These are phyloP conservation scores for Agapetus fuscipes DNA, from an alignment of 2,888 invertebrate genomes.

Conservation along the genomic window DNA sequence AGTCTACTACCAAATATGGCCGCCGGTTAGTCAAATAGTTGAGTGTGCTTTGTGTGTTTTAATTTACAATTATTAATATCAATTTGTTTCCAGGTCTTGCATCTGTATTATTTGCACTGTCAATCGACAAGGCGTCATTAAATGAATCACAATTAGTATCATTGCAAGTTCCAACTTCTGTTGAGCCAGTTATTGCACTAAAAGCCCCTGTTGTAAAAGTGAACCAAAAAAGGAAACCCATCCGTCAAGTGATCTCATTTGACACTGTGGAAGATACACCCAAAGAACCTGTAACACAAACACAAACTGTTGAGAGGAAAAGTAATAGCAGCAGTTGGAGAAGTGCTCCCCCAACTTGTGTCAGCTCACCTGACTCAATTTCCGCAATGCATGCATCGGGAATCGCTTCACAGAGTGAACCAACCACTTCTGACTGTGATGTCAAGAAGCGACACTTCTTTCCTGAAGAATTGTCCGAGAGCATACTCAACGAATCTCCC, in stretches of 20 bases:
- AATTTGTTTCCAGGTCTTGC: conserved; percentile 58
- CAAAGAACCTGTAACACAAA: conserved; percentile 19
- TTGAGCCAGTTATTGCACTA: conserved; percentile 63
- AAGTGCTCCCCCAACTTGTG: conserved; percentile 53
- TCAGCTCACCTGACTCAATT: conserved; percentile 48
- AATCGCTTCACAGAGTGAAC: conserved; percentile 35
- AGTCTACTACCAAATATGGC: conserved; percentile 77
- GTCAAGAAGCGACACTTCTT: conserved; percentile 39
- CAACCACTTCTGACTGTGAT: conserved; percentile 35
- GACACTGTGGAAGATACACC: conserved; percentile 26
- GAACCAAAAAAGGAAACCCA: conserved; percentile 36
- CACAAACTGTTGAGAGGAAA: conserved; percentile 23
- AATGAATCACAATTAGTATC: conserved; percentile 48
- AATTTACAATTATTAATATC: not conserved
- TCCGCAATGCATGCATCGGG: conserved; percentile 27
- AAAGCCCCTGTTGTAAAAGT: conserved; percentile 48
- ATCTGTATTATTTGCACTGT: conserved; percentile 85
- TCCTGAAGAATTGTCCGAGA: conserved; percentile 32
- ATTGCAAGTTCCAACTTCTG: conserved; percentile 35
- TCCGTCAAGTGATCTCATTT: conserved; percentile 44
- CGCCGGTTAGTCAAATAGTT: conserved; percentile 49
- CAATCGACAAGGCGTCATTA: conserved; percentile 77
- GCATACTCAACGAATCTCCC: conserved; percentile 38
- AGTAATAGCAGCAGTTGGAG: conserved; percentile 29
- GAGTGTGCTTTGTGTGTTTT: conserved; percentile 2